Evolutionary conservation across 2,113 vertebrate genomes (phyloP), one percentile per base, ranked within the genome.

Genomic region (Vicugna pacos): DNA sequence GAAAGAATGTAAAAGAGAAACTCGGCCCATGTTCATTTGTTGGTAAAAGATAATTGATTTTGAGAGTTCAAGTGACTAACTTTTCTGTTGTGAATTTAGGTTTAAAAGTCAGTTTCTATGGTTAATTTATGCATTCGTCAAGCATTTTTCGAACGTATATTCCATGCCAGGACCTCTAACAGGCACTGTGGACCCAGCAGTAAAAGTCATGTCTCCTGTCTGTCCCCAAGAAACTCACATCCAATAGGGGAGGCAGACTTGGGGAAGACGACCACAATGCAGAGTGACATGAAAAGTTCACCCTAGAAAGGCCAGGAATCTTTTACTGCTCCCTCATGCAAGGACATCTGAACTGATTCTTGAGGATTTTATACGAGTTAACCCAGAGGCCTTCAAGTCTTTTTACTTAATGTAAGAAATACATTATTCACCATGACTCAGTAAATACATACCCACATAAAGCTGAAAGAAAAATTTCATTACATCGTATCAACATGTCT

Each of bases 21-120:
- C 22, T 73, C 62, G 48, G 5, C 14, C 60, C n/a, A 28, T 82
- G 52, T 50, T 80, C 72, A 67, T 50, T 85, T 81, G 80, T 90
- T 89, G 88, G 88, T 88, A 32, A 88, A 95, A 85, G 11, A 28
- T 54, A 90, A 90, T 7, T 5, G 1, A 42, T 75, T 96, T 95
- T 48, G 81, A 75, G 42, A 85, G 12, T 93, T 92, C 2, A 26
- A 84, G 38, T 10, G 17, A 84, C 84, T 80, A 73, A 80, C 62
- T 28, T 84, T 46, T 83, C 28, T 83, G 24, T 32, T 89, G 32
- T 46, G 46, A 94, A 84, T 87, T 77, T 83, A 28, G 22, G 13
- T 58, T 64, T 80, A 90, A 90, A 67, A 58, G 46, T 58, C 75
- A 88, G 48, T 69, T 77, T 17, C 50, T 38, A 0, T 62, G 14